A percentile compares a stretch with the other conserved stretches of the same genome.
Evolutionary conservation across 1,140 invertebrate species (phyloP).

Genomic region (Ephestia elutella): DNA sequence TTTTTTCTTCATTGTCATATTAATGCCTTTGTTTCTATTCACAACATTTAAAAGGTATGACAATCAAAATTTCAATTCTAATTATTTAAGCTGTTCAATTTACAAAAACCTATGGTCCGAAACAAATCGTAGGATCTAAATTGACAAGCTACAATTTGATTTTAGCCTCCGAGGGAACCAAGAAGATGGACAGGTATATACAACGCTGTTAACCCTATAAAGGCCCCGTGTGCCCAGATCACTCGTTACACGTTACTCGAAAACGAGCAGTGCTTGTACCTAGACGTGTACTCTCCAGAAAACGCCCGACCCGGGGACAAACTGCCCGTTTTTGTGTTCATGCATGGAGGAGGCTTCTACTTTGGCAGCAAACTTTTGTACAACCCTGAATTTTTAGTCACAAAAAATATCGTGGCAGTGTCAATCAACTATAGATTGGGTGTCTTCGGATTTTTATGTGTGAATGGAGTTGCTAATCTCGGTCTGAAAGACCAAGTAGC

Average conservation of each 20-base stretch:
- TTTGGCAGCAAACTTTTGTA: conserved; percentile 68
- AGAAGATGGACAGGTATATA: background rate
- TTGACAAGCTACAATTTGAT: no score
- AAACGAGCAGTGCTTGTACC: background rate
- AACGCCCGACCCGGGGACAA: background rate
- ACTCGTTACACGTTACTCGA: no score
- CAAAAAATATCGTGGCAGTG: conserved; percentile 77
- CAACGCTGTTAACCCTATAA: background rate
- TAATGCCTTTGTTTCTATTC: no score
- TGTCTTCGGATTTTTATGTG: conserved; percentile 66
- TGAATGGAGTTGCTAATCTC: conserved; percentile 77
- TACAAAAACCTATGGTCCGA: no score
- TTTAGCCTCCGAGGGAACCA: conserved; percentile 5
- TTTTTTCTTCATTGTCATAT: no score
- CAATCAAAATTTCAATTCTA: no score
- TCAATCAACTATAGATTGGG: conserved; percentile 77
- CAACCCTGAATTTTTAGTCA: conserved; percentile 76
- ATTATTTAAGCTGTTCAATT: no score
- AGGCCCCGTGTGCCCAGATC: background rate
- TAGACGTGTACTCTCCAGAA: conserved; percentile 1
- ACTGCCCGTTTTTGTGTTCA: conserved; percentile 78
- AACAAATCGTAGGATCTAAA: no score
- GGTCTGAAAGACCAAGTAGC: conserved; percentile 78
- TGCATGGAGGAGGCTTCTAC: conserved; percentile 81
- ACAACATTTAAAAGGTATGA: no score